phyloP scores from a whole-genome alignment of 2,797 vertebrate species.

The Petrocephalus schoutedeni region DNA sequence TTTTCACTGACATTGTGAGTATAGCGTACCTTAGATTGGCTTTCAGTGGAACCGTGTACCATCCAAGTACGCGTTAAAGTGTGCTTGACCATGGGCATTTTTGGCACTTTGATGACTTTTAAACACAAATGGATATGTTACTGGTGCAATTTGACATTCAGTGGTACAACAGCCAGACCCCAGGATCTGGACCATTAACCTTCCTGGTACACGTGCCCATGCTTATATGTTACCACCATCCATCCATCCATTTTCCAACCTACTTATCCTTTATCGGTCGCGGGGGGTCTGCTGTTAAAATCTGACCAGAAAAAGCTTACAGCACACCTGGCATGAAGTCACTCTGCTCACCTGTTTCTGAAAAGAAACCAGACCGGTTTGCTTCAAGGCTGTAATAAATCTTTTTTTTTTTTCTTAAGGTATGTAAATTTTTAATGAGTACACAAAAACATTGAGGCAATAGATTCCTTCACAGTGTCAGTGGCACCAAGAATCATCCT shows the following conservation, averaged over 20 bases:
- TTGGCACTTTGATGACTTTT: not conserved
- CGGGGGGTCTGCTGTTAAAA: not conserved
- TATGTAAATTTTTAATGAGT: not conserved
- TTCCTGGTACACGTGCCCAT: not conserved
- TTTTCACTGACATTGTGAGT: slow-evolving; percentile 98
- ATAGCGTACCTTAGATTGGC: not conserved
- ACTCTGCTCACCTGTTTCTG: not conserved
- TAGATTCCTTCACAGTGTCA: not conserved
- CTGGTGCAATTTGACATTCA: not conserved
- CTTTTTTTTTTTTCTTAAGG: not conserved
- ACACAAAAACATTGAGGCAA: not conserved
- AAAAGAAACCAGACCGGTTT: not conserved
- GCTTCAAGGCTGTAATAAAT: not conserved
- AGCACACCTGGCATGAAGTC: not conserved
- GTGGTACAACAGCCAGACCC: not conserved
- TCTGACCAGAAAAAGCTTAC: not conserved
- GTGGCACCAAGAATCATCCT: not conserved
- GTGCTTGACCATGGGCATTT: not conserved
- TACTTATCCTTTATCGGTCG: too few relatives aligned
- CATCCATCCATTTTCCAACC: too few relatives aligned
- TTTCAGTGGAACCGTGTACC: not conserved
- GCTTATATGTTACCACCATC: not conserved
- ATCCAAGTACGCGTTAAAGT: not conserved
- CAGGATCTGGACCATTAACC: not conserved
- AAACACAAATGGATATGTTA: not conserved